A percentile compares a stretch with the other conserved stretches of the same genome.
Conservation (phyloP, 2,113 vertebrate species). For the Rhodinocichla rosea region DNA sequence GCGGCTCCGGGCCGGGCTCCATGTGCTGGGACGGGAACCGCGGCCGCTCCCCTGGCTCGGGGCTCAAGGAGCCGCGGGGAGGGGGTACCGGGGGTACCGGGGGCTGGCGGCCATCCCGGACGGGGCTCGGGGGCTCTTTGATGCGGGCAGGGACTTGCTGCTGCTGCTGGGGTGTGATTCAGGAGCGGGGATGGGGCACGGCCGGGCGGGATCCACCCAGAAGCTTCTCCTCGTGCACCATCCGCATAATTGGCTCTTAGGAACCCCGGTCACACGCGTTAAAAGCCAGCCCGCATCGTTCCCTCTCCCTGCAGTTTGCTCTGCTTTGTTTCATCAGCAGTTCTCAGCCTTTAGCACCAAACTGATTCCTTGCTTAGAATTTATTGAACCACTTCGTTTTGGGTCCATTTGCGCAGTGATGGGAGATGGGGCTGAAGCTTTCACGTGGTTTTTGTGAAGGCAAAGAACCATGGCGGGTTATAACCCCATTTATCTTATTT, state of each 20-base stretch:
- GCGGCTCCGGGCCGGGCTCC: not conserved
- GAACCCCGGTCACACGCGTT: not conserved
- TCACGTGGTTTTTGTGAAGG: rapidly evolving
- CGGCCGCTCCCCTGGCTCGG: not conserved
- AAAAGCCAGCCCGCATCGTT: not conserved
- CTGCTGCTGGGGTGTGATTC: not conserved
- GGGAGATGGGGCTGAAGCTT: not conserved
- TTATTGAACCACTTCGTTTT: not conserved
- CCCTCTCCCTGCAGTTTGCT: not conserved
- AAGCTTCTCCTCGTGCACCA: constrained; percentile 32
- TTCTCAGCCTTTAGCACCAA: not conserved
- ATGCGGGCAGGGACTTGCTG: not conserved
- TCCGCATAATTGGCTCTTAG: constrained; percentile 3
- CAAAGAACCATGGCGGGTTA: not conserved
- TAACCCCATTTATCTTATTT: rapidly evolving
- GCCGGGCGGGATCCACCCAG: constrained; percentile 35
- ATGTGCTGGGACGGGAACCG: not conserved
- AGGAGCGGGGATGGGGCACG: not conserved
- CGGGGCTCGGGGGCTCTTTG: not conserved
- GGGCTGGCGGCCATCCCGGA: not conserved
- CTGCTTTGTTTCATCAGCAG: not conserved
- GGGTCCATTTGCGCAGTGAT: rapidly evolving
- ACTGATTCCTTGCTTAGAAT: not conserved
- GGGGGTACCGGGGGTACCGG: not conserved
- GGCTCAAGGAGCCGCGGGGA: not conserved